Base-by-base conservation (phyloP, 2,888 invertebrate genomes). In the Watsonalla cultraria region DNA sequence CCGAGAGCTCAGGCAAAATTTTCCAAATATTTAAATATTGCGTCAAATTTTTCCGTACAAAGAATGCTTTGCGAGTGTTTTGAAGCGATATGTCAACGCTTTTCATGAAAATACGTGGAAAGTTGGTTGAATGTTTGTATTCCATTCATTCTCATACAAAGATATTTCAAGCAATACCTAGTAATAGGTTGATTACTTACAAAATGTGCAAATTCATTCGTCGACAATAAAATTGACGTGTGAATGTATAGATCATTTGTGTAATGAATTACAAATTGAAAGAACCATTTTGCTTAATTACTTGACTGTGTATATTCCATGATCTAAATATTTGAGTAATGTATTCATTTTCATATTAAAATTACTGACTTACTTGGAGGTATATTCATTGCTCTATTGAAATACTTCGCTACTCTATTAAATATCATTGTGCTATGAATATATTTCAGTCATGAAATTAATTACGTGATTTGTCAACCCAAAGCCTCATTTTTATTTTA, bases 21-120 rank as follows among this genome's bases (percentile, higher is more conserved):
- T 65, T 62, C 59, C 66, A 69, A 70, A 76, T 75, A 72, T 70
- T 74, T 42, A 72, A 67, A 74, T 72, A 64, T 66, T 64, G 65
- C 56, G 46, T 53, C 65, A 68, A 70, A 72, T 67, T 69, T 62
- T 59, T 64, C 62, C 61, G 64, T 64, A 61, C 62, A 55, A 64
- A 73, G 66, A 71, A 76, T 67, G 68, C 71, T 76, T 73, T 72
- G 68, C 64, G 58, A 57, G 63, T 11, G 65, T 65, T 62, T 72
- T 56, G 39, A 33, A 50, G 39, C 37, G 13, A 14, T 53, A 48
- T 45, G 35, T 48, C 2, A n/a, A 47, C n/a, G 47, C 47, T 37
- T 46, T 34, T 62, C 49, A 56, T 46, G 54, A 51, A 42, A 35
- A 51, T 53, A 48, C 56, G 50, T 55, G 33, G 45, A 51, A 46